phyloP scores from a whole-genome alignment of 2,113 vertebrate genomes.

The Scatophagus argus region DNA sequence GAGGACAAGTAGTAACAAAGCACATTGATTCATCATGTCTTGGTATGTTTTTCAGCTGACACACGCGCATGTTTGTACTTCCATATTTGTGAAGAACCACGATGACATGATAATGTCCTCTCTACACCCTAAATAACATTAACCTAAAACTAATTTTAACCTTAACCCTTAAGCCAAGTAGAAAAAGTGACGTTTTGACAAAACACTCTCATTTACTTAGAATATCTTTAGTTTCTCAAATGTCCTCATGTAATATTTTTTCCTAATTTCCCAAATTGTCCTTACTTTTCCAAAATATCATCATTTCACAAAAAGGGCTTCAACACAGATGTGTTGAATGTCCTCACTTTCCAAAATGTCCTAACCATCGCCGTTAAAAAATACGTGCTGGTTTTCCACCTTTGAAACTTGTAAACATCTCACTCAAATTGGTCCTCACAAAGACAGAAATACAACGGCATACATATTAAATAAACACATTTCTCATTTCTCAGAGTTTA shows the following conservation, averaged over 20 bases:
- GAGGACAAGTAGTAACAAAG: slow-evolving; percentile 37
- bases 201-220: neutral
- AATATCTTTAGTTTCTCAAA: neutral
- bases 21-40: slow-evolving; percentile 16
- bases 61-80: slow-evolving; percentile 17
- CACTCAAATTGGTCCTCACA: slow-evolving; percentile 38
- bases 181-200: too few relatives aligned
- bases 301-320: neutral
- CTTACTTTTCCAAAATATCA: too few relatives aligned
- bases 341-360: neutral
- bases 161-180: neutral
- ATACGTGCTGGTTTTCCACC: too few relatives aligned
- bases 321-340: too few relatives aligned
- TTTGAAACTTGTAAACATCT: neutral
- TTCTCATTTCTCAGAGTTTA: slow-evolving; percentile 10
- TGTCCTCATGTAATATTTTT: too few relatives aligned
- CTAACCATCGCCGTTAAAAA: neutral
- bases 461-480: neutral
- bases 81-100: slow-evolving; percentile 24
- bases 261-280: neutral
- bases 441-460: slow-evolving; percentile 14
- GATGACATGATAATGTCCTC: neutral
- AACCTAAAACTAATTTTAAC: neutral
- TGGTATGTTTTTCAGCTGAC: slow-evolving; percentile 4
- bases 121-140: neutral